These are phyloP conservation scores for Scaptomyza hsui DNA, from an alignment of 1,140 invertebrate species.

Conservation along the genomic window DNA sequence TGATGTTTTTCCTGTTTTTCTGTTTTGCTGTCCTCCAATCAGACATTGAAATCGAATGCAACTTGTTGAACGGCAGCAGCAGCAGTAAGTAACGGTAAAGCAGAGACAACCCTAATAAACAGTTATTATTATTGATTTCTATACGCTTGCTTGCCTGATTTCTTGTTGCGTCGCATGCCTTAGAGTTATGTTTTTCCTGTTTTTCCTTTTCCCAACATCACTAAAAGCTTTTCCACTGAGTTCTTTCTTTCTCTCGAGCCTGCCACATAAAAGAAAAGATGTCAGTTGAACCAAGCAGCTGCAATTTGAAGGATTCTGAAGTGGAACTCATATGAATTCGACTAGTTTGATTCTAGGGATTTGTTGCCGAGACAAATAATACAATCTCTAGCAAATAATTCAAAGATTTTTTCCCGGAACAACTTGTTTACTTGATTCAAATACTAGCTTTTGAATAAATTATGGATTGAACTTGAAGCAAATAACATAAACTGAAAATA, in stretches of 20 bases:
- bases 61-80: conserved; percentile 11
- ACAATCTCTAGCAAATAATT: neutral
- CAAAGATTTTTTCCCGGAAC: neutral
- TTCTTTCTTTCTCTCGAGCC: neutral
- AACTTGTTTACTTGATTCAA: neutral
- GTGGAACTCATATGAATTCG: conserved; percentile 20
- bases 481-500: too few relatives aligned
- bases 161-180: conserved; percentile 8
- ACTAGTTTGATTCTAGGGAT: neutral
- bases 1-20: conserved; percentile 6
- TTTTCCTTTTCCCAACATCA: neutral
- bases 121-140: conserved; percentile 50
- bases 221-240: conserved; percentile 24
- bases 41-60: conserved; percentile 1
- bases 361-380: conserved; percentile 16
- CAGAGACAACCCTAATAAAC: conserved; percentile 19
- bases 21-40: neutral
- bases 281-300: conserved; percentile 7
- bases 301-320: conserved; percentile 12
- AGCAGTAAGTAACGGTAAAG: neutral
- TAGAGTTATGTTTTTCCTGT: conserved; percentile 4
- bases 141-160: conserved; percentile 2
- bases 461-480: neutral
- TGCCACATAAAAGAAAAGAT: conserved; percentile 10
- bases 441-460: neutral